Base-by-base conservation (phyloP, 2,113 vertebrate genomes). In the Symphodus melops region DNA sequence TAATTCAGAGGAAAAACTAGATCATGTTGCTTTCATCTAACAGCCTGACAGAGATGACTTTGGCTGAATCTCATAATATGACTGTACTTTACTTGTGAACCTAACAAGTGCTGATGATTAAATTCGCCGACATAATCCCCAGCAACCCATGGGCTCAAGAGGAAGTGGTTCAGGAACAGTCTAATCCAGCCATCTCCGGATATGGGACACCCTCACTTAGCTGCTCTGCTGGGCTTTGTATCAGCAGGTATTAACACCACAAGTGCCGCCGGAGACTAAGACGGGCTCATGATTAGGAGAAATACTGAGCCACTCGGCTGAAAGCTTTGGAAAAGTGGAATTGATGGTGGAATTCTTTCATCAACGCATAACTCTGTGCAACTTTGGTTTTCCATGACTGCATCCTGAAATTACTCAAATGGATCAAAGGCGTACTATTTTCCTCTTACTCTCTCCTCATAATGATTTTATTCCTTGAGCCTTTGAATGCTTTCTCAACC, bases 61-160 rank as follows among this genome's bases (percentile, higher is more conserved):
- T 72, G 66, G 39, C 70, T 68, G 62, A 72, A 81, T 84, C 67
- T 49, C 67, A 79, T 83, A 85, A 91, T 79, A 76, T 86, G 79
- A 88, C 72, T 94, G 84, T 76, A 84, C 82, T 77, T 88, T 90
- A 85, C 88, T 90, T 92, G 89, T 94, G 94, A 94, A 91, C 89
- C 83, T 92, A 93, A 92, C 92, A 93, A 92, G 81, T 87, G 79
- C 82, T 87, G 89, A 92, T 93, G 90, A 94, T 92, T 94, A 89
- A 89, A 93, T 89, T 90, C 85, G 42, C 72, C 19, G 71, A 86
- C 82, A 82, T 94, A 94, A 95, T 94, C 94, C 93, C 75, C 59
- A 71, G 84, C 65, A 23, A 81, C 87, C 89, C 83, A 80, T 16
- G 33, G 54, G 75, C 72, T 86, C 82, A 88, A 79, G 87, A 88